Evolutionary conservation across 2,888 invertebrate genomes (phyloP), one percentile per base, ranked within the genome.

Genomic region (Prenolepis imparis): DNA sequence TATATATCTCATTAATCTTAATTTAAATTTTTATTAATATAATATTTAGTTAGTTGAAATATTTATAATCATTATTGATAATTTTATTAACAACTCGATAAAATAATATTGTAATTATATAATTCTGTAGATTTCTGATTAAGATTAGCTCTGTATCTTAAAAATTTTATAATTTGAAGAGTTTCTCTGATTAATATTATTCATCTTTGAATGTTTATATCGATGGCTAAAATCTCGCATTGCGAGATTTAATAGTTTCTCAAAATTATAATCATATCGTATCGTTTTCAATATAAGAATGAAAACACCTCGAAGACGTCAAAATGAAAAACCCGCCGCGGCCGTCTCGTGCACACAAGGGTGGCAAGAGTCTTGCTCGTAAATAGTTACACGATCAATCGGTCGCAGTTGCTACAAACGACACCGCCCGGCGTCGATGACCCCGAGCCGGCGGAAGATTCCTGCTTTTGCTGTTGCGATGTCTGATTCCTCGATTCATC

Each of bases 371-470:
- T 48, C 66, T 82, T 83, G 82, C 81, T 89, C 82, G 74, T 86
- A 92, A 95, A 95, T 96, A 97, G 97, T 97, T 97, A 98, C 98
- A 97, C 97, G 95, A 98, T 98, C 94, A 97, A 96, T 95, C 97
- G 96, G 95, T 97, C 97, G 96, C 98, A 98, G 94, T 97, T 97
- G 94, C 97, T 96, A 96, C 98, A 98, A 95, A 96, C 95, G 95
- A 96, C 95, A 92, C 96, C 95, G 95, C 96, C 95, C 92, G 95
- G 95, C 89, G 95, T 94, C 95, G 95, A 95, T 95, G 93, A 95
- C 94, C 95, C 95, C 95, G 93, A 95, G 96, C 95, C 95, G 96
- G 93, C 93, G 95, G 92, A 94, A 95, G 95, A 95, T 96, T 94
- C 95, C 96, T 95, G 95, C 96, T 93, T 95, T 89, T 90, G 90